Percentiles rank a stretch among this genome's conserved stretches.
These are phyloP conservation scores for Drosophila vallismaia DNA, from an alignment of 2,888 invertebrate genomes.

Conservation along the genomic window DNA sequence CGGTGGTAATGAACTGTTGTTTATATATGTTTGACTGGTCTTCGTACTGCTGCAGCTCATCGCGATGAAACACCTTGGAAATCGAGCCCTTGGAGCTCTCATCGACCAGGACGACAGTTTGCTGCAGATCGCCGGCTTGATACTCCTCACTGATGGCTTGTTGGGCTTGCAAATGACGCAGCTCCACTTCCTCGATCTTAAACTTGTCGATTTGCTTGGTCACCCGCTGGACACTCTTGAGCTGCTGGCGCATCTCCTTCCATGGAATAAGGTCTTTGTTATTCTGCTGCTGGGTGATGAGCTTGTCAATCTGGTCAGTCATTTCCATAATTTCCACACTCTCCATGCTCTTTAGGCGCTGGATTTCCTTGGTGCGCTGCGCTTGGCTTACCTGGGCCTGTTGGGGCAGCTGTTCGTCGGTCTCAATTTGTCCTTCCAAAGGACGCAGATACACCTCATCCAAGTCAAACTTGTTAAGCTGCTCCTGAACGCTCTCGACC, in stretches of 20 bases:
- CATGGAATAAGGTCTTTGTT: slow-evolving; percentile 81
- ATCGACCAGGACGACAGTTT: slow-evolving; percentile 85
- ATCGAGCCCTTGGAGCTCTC: slow-evolving; percentile 80
- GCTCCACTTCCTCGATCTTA: slow-evolving; percentile 84
- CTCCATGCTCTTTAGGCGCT: slow-evolving; percentile 82
- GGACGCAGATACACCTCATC: slow-evolving; percentile 84
- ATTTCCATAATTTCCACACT: slow-evolving; percentile 83
- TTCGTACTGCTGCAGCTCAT: slow-evolving; percentile 80
- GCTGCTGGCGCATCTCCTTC: slow-evolving; percentile 83
- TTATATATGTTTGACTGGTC: slow-evolving; percentile 69
- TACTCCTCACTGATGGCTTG: slow-evolving; percentile 84
- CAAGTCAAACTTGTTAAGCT: slow-evolving; percentile 82
- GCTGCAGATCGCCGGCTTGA: slow-evolving; percentile 85
- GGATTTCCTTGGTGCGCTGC: slow-evolving; percentile 83
- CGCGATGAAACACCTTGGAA: slow-evolving; percentile 71
- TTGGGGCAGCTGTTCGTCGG: slow-evolving; percentile 67
- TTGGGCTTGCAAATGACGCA: slow-evolving; percentile 80
- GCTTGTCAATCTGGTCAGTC: slow-evolving; percentile 82
- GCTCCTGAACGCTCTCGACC: slow-evolving; percentile 83
- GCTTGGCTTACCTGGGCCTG: slow-evolving; percentile 80
- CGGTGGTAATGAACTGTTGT: slow-evolving; percentile 80
- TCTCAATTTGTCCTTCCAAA: slow-evolving; percentile 68
- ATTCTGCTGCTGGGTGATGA: slow-evolving; percentile 80
- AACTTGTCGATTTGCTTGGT: slow-evolving; percentile 84
- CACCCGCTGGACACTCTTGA: slow-evolving; percentile 82